Base-by-base conservation (phyloP, 1,140 invertebrate genomes). In the Bombus sylvicola region DNA sequence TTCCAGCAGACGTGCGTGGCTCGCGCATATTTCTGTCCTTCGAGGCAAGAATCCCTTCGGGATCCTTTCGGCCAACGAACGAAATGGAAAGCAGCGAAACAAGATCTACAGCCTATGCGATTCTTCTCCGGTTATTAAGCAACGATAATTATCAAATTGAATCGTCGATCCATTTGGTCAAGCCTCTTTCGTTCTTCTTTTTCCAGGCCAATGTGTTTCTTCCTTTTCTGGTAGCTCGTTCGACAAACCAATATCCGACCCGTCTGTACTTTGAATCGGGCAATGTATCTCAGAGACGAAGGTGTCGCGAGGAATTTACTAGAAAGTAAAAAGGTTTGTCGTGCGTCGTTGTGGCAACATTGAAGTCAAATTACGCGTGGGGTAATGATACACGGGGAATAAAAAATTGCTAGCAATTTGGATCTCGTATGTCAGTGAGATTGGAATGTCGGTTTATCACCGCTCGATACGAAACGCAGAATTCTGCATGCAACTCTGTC, bases 101-200 rank as follows among this genome's bases (percentile, higher is more conserved):
- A 83, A 87, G 87, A 91, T 90, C 90, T 87, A 87, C 77, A 78
- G 77, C 41, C 28, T 31, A 31, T 39, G 13, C 79, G 83, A 71
- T 88, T 87, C 89, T 91, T 87, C 89, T 90, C 90, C 88, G 90
- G 91, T 93, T 93, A 94, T 94, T 93, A 92, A 93, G 87, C 91
- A 89, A 71, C 88, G 92, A 93, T 94, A 94, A 94, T 53, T 53
- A 53, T 53, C 47, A 53, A 53, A 53, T 53, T 53, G 47, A 53
- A 53, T 53, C 47, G 47, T 53, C 47, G 47, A 53, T 53, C 47
- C 47, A 53, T 94, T 94, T 87, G 92, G 83, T 85, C 89, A 87
- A 89, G 90, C 88, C 90, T 90, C 85, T 84, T 72, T 34, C 39
- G 47, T 22, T 86, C 47, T 53, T 53, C 47, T 53, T 53, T 22